Evolutionary conservation across 2,797 vertebrate species (phyloP).

Genomic region (Micropoecilia bifurca): DNA sequence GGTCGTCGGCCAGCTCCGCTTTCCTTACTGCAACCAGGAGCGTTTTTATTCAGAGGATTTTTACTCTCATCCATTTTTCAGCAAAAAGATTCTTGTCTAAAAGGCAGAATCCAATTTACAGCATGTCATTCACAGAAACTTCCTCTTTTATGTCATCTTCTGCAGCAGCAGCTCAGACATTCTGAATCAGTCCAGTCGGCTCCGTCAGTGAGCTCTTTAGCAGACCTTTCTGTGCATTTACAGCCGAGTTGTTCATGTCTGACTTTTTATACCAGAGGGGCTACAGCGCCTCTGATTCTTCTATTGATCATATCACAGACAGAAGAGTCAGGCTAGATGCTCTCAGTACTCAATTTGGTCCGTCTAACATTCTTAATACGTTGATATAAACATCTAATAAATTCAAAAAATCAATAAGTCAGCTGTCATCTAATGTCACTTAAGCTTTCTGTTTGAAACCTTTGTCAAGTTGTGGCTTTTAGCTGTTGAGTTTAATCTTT

Average conservation of each 20-base stretch:
- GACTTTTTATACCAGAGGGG: not conserved
- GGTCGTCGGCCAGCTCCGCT: not conserved
- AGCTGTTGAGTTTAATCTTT: not conserved
- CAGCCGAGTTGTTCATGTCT: not conserved
- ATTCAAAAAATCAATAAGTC: not conserved
- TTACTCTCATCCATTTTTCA: not conserved
- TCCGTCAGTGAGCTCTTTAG: not conserved
- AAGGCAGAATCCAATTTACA: not conserved
- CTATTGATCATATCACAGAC: not conserved
- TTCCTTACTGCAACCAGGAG: not conserved
- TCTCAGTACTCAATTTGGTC: not conserved
- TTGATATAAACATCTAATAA: not conserved
- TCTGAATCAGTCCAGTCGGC: not conserved
- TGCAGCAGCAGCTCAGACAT: not conserved
- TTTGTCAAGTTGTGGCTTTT: not conserved
- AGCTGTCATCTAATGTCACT: not conserved
- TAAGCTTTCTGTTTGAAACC: not conserved
- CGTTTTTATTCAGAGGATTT: not conserved
- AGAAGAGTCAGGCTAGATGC: not conserved
- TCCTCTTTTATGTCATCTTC: not conserved
- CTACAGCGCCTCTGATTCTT: not conserved
- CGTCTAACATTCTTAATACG: not conserved
- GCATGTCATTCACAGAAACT: constrained; percentile 1
- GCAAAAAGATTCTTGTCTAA: not conserved
- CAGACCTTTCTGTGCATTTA: constrained; percentile 1